phyloP scores from a whole-genome alignment of 2,113 vertebrate species.

The Maccullochella peelii region DNA sequence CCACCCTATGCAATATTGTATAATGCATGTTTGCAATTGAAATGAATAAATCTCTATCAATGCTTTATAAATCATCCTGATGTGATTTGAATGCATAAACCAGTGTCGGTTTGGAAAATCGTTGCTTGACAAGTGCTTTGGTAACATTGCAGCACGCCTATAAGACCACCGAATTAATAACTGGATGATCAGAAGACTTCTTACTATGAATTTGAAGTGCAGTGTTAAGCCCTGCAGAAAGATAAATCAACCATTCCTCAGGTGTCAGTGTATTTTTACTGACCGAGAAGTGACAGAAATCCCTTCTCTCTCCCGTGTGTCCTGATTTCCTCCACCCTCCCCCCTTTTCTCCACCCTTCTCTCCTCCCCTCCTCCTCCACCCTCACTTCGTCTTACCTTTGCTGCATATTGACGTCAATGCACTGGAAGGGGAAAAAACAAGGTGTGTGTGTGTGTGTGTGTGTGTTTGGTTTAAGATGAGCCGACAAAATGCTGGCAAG shows the following conservation, averaged over 20 bases:
- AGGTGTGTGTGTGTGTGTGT: neutral
- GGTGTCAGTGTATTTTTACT: neutral
- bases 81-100: neutral
- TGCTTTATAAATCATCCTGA: neutral
- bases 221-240: neutral
- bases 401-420: conserved; percentile 28
- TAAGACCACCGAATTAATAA: neutral
- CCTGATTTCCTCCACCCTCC: neutral
- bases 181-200: neutral
- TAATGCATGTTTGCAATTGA: neutral
- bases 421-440: neutral
- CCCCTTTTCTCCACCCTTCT: neutral
- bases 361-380: neutral
- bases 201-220: neutral
- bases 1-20: neutral
- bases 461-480: conserved; percentile 23
- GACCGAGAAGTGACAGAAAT: neutral
- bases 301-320: neutral
- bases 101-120: neutral
- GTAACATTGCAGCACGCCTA: neutral
- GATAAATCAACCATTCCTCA: neutral
- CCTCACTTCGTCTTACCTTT: conserved; percentile 7
- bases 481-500: conserved; percentile 5
- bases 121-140: neutral
- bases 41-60: neutral